These are phyloP conservation scores for Caerostris extrusa DNA, from an alignment of 1,140 invertebrate species.

Conservation along the genomic window DNA sequence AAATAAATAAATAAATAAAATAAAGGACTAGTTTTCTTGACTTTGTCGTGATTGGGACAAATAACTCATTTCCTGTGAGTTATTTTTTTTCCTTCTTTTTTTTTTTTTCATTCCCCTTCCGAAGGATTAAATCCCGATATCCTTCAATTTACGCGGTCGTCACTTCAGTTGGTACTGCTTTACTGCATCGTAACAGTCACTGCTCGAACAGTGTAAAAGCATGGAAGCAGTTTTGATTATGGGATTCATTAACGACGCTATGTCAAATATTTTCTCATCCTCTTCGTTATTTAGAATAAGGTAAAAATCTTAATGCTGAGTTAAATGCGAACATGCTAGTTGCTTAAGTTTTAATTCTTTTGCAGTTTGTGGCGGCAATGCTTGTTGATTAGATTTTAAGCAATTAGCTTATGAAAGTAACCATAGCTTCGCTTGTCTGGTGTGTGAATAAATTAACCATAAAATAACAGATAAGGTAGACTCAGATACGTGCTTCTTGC, in stretches of 20 bases:
- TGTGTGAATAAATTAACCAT: no score
- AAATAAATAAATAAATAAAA: slow-evolving; percentile 25
- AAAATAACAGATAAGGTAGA: no score
- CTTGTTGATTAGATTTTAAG: background rate
- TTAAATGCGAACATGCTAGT: slow-evolving; percentile 52
- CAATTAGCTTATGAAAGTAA: background rate
- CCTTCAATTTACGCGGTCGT: slow-evolving; percentile 72
- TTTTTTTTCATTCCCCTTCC: background rate
- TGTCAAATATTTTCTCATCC: slow-evolving; percentile 54
- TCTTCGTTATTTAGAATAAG: slow-evolving; percentile 10
- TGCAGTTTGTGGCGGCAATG: background rate
- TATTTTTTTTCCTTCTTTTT: slow-evolving; percentile 10
- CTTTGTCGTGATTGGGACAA: slow-evolving; percentile 75
- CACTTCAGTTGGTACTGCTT: background rate
- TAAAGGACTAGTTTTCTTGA: slow-evolving; percentile 72
- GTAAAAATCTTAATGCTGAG: slow-evolving; percentile 60
- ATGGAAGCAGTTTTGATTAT: background rate
- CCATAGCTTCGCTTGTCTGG: background rate
- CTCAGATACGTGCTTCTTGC: no score
- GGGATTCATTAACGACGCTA: slow-evolving; percentile 21
- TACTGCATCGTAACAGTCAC: slow-evolving; percentile 28
- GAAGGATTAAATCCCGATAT: slow-evolving; percentile 60
- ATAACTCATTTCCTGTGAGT: slow-evolving; percentile 76
- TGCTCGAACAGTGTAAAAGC: background rate
- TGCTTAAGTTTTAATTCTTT: slow-evolving; percentile 11